Conservation (phyloP, 2,113 vertebrate genomes). For the Trichechus manatus region DNA sequence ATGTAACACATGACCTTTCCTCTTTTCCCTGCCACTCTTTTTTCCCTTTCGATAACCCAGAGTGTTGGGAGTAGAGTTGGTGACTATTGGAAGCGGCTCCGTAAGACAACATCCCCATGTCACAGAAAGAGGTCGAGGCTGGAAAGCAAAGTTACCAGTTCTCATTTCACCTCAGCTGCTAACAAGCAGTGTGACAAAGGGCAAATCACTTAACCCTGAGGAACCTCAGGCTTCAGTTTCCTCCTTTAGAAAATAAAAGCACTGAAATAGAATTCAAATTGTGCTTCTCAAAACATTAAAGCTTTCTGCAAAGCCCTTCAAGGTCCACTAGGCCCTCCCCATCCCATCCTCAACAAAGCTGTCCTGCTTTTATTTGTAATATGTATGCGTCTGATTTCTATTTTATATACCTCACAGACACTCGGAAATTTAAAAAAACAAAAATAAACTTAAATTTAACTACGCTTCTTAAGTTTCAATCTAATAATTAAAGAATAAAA, state of each 20-base stretch:
- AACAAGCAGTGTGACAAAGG: not conserved
- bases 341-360: not conserved
- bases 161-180: not conserved
- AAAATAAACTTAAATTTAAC: not conserved
- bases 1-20: not conserved
- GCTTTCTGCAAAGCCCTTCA: not conserved
- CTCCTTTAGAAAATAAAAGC: not conserved
- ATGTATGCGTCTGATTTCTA: not conserved
- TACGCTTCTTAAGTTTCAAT: not conserved
- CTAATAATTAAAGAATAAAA: conserved; percentile 28
- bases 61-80: accelerated
- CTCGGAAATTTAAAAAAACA: not conserved
- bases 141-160: not conserved
- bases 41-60: not conserved
- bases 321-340: not conserved
- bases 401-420: not conserved
- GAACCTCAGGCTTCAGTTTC: not conserved
- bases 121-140: not conserved
- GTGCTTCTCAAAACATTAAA: not conserved
- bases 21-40: not conserved
- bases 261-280: not conserved
- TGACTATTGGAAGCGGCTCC: not conserved
- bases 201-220: not conserved
- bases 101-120: not conserved
- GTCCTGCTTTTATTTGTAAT: not conserved